Conservation (phyloP, 2,113 vertebrate genomes). For the Marcusenius ussheri region DNA sequence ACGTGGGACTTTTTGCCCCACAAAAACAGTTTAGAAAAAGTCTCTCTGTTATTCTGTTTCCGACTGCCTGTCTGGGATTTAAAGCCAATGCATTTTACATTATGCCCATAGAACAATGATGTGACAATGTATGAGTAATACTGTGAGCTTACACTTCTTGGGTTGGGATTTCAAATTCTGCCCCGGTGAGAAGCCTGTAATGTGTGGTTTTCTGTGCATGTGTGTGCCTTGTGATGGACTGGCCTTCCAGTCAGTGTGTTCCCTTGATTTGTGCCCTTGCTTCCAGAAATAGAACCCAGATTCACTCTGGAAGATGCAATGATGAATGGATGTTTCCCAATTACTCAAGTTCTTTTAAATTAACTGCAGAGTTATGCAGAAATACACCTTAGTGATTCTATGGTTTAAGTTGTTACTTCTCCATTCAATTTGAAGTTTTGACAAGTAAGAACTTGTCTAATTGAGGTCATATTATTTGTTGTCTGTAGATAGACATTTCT, state of each 20-base stretch:
- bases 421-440: background rate
- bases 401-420: background rate
- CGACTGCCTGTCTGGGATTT: background rate
- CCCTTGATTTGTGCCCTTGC: background rate
- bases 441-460: background rate
- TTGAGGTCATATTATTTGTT: background rate
- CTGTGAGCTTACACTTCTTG: background rate
- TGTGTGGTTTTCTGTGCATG: background rate
- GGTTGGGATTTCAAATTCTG: background rate
- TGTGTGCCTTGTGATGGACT: background rate
- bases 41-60: background rate
- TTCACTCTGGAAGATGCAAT: background rate
- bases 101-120: background rate
- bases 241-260: background rate
- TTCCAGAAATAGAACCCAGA: background rate
- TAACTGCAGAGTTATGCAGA: background rate
- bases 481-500: background rate
- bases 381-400: background rate
- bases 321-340: background rate
- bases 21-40: background rate
- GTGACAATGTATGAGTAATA: background rate
- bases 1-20: background rate
- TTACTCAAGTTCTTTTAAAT: background rate
- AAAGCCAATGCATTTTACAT: background rate
- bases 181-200: background rate